Conservation (phyloP, 2,797 vertebrate species). For the Champsocephalus gunnari region DNA sequence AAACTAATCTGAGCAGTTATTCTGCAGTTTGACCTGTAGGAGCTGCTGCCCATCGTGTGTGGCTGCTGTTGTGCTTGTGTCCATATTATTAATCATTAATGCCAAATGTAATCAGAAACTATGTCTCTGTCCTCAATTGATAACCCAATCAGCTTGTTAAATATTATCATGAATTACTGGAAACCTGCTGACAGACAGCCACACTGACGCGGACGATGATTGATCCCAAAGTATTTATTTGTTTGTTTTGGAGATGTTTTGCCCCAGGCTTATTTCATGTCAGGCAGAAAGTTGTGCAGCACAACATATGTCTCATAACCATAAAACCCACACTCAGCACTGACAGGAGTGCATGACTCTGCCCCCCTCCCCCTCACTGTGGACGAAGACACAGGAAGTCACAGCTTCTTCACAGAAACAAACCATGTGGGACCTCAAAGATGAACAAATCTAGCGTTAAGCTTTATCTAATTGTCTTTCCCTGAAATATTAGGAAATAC, state of each 20-base stretch:
- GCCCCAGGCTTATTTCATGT: constrained; percentile 23
- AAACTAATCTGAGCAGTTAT: constrained; percentile 21
- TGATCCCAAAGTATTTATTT: constrained; percentile 30
- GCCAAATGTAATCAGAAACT: constrained; percentile 21
- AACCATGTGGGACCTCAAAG: constrained; percentile 9
- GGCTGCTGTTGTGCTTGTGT: constrained; percentile 17
- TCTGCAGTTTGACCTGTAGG: constrained; percentile 16
- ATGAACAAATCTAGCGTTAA: not conserved
- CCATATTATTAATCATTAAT: constrained; percentile 40
- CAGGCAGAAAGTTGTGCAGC: constrained; percentile 28
- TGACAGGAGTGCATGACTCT: constrained; percentile 42
- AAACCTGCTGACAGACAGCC: constrained; percentile 7
- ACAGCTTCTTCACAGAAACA: constrained; percentile 35
- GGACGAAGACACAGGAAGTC: constrained; percentile 34
- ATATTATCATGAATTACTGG: constrained; percentile 29
- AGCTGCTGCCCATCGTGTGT: constrained; percentile 29
- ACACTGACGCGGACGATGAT: constrained; percentile 9
- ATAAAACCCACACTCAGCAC: constrained; percentile 24
- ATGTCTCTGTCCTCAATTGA: constrained; percentile 9
- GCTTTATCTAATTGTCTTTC: constrained; percentile 10
- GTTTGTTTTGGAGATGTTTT: constrained; percentile 35
- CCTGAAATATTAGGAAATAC: constrained; percentile 35
- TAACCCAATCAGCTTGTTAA: constrained; percentile 24
- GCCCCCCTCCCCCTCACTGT: constrained; percentile 50
- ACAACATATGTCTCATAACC: constrained; percentile 23